phyloP scores from a whole-genome alignment of 2,797 vertebrate species.

The Chiroxiphia lanceolata region DNA sequence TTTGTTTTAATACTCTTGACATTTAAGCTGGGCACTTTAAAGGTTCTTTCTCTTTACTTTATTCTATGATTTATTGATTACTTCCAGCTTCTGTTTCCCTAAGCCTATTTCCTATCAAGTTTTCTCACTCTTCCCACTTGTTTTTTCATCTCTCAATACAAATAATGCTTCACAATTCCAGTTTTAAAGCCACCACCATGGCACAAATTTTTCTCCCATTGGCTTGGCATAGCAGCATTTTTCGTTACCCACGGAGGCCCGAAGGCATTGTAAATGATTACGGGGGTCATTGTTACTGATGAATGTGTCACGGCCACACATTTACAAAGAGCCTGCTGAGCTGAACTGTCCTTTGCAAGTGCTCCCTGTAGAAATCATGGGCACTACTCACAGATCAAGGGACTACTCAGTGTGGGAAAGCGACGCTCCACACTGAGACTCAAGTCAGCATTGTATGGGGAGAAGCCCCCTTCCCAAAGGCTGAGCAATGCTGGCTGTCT shows the following conservation, averaged over 20 bases:
- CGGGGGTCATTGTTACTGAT: constrained; percentile 25
- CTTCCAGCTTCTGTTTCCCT: constrained; percentile 64
- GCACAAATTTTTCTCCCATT: constrained; percentile 42
- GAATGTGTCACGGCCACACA: neutral
- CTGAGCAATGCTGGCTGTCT: neutral
- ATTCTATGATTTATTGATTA: constrained; percentile 71
- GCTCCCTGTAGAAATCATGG: neutral
- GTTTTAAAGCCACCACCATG: neutral
- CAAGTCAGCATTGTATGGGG: neutral
- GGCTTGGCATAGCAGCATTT: neutral
- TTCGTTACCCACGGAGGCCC: neutral
- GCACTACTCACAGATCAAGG: neutral
- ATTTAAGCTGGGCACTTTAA: constrained; percentile 69
- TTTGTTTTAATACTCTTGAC: constrained; percentile 74
- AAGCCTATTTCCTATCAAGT: constrained; percentile 51
- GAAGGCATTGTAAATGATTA: constrained; percentile 42
- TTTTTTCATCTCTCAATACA: constrained; percentile 53
- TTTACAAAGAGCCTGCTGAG: constrained; percentile 37
- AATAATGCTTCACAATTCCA: constrained; percentile 31
- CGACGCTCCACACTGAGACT: neutral
- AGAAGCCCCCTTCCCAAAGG: neutral
- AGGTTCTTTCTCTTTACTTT: constrained; percentile 71
- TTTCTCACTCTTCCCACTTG: constrained; percentile 40
- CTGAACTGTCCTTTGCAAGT: neutral
- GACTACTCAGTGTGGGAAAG: constrained; percentile 12